phyloP scores from a whole-genome alignment of 2,113 vertebrate species.

The Seriola rivoliana region DNA sequence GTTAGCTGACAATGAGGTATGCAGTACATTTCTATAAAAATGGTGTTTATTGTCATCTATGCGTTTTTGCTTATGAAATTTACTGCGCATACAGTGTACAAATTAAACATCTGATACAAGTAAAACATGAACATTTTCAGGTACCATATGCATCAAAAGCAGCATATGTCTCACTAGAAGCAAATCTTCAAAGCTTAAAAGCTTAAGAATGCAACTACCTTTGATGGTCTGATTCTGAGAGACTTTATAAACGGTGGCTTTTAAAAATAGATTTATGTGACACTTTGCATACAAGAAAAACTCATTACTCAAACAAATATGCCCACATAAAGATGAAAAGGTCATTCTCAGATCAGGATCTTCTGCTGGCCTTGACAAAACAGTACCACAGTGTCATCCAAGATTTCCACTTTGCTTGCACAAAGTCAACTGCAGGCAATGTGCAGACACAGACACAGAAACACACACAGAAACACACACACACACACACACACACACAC shows the following conservation, averaged over 20 bases:
- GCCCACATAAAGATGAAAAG: constrained; percentile 44
- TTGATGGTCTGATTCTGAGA: background rate
- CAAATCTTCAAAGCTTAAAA: background rate
- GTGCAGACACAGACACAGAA: constrained; percentile 78
- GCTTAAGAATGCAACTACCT: background rate
- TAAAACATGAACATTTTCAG: background rate
- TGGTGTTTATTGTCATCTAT: background rate
- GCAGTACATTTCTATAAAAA: background rate
- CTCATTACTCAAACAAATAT: constrained; percentile 61
- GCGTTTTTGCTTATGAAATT: background rate
- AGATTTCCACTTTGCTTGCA: constrained; percentile 44
- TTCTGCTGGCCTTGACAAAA: constrained; percentile 48
- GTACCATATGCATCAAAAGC: background rate
- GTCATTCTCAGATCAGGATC: constrained; percentile 47
- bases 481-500: too few species aligned
- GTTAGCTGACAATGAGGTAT: background rate
- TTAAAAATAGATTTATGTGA: constrained; percentile 43
- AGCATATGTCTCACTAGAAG: background rate
- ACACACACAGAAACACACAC: background rate
- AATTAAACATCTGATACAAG: background rate
- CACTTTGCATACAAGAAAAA: constrained; percentile 28
- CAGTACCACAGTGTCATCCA: constrained; percentile 48
- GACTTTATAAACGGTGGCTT: constrained; percentile 23
- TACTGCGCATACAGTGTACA: background rate
- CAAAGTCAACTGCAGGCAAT: constrained; percentile 51